These are phyloP conservation scores for Corythoichthys intestinalis DNA, from an alignment of 2,113 vertebrate genomes.

Conservation along the genomic window DNA sequence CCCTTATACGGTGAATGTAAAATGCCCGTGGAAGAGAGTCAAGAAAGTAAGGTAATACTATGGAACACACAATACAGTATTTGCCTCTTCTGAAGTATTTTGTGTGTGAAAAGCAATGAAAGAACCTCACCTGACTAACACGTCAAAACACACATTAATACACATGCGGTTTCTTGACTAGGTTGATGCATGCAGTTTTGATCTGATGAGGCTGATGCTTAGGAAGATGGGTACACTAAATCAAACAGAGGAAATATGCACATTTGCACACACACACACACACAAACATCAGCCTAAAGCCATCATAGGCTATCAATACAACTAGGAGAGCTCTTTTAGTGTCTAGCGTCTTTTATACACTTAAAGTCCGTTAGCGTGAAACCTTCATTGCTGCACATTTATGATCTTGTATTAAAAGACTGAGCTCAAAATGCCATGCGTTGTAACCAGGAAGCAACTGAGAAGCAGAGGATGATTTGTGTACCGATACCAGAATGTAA, in stretches of 20 bases:
- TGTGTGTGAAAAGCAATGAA: slow-evolving; percentile 62
- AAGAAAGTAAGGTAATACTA: neutral
- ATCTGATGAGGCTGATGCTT: slow-evolving; percentile 82
- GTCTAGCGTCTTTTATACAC: slow-evolving; percentile 50
- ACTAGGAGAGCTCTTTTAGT: slow-evolving; percentile 46
- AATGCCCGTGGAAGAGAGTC: too few relatives aligned
- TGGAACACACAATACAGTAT: too few relatives aligned
- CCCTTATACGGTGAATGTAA: neutral
- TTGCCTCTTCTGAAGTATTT: slow-evolving; percentile 48
- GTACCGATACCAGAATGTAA: neutral
- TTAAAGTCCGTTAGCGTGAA: slow-evolving; percentile 60
- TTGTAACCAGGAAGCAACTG: neutral
- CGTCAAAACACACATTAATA: slow-evolving; percentile 37
- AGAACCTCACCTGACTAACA: slow-evolving; percentile 55
- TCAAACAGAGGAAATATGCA: slow-evolving; percentile 69
- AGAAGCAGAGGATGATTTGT: neutral
- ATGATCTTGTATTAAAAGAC: slow-evolving; percentile 66
- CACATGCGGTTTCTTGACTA: slow-evolving; percentile 45
- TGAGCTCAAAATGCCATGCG: slow-evolving; percentile 31
- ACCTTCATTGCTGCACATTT: slow-evolving; percentile 34
- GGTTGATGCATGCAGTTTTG: slow-evolving; percentile 76
- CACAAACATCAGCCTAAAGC: slow-evolving; percentile 44
- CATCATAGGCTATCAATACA: slow-evolving; percentile 35
- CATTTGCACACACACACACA: slow-evolving; percentile 33
- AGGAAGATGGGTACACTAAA: slow-evolving; percentile 67